phyloP scores from a whole-genome alignment of 1,140 invertebrate species.

The Sycophila sp. region DNA sequence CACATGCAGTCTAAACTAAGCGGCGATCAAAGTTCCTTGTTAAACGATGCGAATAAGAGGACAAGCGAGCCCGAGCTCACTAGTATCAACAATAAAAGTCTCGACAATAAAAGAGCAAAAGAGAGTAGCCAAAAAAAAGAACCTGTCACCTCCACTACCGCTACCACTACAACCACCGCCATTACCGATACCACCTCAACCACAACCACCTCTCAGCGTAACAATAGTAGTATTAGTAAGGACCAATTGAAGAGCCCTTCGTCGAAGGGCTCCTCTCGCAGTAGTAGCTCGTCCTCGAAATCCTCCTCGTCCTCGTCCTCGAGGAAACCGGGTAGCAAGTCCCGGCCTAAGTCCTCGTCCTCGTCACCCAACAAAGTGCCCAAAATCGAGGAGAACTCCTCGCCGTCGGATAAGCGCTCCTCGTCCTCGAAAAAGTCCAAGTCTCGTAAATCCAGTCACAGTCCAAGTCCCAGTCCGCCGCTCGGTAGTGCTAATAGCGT shows the following conservation, averaged over 20 bases:
- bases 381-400: slow-evolving; percentile 51
- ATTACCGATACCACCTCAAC: neutral
- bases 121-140: slow-evolving; percentile 35
- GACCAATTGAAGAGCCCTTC: slow-evolving; percentile 32
- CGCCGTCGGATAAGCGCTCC: slow-evolving; percentile 11
- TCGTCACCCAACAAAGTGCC: slow-evolving; percentile 50
- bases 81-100: slow-evolving; percentile 41
- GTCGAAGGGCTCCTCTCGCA: slow-evolving; percentile 42
- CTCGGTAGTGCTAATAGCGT: neutral
- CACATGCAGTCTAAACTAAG: slow-evolving; percentile 30
- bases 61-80: slow-evolving; percentile 9
- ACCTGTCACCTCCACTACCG: neutral
- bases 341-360: slow-evolving; percentile 55
- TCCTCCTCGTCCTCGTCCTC: slow-evolving; percentile 55
- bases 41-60: slow-evolving; percentile 21
- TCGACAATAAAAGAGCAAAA: slow-evolving; percentile 34
- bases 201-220: slow-evolving; percentile 28
- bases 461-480: slow-evolving; percentile 58
- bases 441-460: slow-evolving; percentile 55
- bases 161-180: slow-evolving; percentile 6
- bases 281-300: slow-evolving; percentile 38
- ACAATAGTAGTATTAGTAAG: slow-evolving; percentile 34
- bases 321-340: slow-evolving; percentile 58
- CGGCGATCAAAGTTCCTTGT: slow-evolving; percentile 26
- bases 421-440: slow-evolving; percentile 55